Evolutionary conservation across 2,113 vertebrate genomes (phyloP).

Genomic region (Gallinago undulata): DNA sequence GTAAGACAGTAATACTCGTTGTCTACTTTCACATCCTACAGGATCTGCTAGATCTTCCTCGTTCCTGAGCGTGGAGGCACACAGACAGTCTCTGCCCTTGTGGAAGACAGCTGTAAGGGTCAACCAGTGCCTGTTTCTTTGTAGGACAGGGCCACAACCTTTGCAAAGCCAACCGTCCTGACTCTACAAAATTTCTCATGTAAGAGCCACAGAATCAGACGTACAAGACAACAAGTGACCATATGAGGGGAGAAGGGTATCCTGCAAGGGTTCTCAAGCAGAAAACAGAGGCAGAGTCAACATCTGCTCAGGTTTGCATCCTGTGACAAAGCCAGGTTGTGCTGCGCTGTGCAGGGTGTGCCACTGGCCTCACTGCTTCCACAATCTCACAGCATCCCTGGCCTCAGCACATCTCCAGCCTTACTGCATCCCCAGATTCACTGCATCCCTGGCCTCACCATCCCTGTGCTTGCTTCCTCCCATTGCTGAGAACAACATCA

Average conservation of each 20-base stretch:
- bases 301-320: neutral
- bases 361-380: neutral
- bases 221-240: neutral
- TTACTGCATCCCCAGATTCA: neutral
- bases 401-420: neutral
- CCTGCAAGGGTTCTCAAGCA: neutral
- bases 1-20: neutral
- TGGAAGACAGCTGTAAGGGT: accelerated
- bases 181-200: neutral
- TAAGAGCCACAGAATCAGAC: neutral
- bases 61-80: neutral
- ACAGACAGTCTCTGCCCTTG: neutral
- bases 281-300: neutral
- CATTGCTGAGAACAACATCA: neutral
- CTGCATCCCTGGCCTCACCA: neutral
- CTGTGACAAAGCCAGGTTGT: neutral
- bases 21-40: neutral
- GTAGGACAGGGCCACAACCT: neutral
- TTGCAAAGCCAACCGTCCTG: neutral
- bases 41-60: neutral
- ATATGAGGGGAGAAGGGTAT: neutral
- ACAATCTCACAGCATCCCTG: too few relatives aligned
- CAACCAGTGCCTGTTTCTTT: neutral
- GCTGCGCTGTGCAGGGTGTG: too few relatives aligned
- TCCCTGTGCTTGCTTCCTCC: neutral